Base-by-base conservation (phyloP, 2,888 invertebrate species). In the Ochropacha duplaris region DNA sequence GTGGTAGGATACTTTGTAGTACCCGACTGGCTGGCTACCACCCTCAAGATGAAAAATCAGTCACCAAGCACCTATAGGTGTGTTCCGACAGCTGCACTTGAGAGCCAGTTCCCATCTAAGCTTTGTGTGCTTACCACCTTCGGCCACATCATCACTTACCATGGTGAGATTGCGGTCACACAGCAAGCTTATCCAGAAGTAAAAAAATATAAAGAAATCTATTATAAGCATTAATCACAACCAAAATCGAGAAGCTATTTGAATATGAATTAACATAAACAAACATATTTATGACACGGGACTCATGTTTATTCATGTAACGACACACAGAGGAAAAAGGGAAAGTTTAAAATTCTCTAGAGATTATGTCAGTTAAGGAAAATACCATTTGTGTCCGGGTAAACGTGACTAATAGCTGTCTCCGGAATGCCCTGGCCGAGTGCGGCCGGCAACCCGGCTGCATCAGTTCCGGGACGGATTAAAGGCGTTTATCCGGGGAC, bases 291-390 rank as follows among this genome's bases (percentile, higher is more conserved):
- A 19, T 31, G 11, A 52, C 22, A 52, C 22, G 6, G 34, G 4
- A 19, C n/a, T 34, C 31, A 52, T 52, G 31, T 52, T 52, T 52
- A 52, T 52, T 28, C 50, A 44, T 44, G 19, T 44, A 44, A 44
- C 5, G 44, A 19, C 44, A 19, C 44, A 28, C 50, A 51, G 28
- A 28, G 31, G 52, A 52, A 52, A n/a, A 31, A 44, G 44, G 44
- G 44, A 50, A 52, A 39, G 54, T 50, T 50, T 54, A 34, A 55
- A 51, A 44, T 60, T 62, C 60, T 44, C 56, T 50, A 50, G 36
- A 22, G 63, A 65, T 72, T 71, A 69, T 68, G 62, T 66, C 58
- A 65, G 67, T 61, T 62, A 66, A 59, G 67, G 65, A 64, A 71
- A 70, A 72, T 63, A 57, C 28, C 58, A 68, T 72, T 72, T 64